These are phyloP conservation scores for Hyposoter didymator DNA, from an alignment of 2,888 invertebrate genomes.

Conservation along the genomic window DNA sequence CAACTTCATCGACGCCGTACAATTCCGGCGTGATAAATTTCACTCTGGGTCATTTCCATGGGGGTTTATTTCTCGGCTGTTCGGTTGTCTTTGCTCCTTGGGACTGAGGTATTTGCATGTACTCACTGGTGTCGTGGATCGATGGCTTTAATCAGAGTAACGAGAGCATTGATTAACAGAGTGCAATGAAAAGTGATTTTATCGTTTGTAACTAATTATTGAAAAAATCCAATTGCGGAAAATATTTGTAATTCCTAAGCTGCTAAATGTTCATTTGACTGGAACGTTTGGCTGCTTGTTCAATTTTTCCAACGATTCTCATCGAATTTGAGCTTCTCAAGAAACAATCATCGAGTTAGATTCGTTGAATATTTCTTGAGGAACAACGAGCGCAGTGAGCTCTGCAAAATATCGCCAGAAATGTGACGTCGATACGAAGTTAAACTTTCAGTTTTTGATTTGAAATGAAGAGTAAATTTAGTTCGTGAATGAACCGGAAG, in stretches of 20 bases:
- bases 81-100: conserved; percentile 72
- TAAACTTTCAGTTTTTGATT: no score
- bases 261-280: no score
- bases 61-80: conserved; percentile 78
- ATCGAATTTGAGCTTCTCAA: no score
- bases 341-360: no score
- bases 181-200: background rate
- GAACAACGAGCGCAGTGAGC: no score
- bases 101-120: conserved; percentile 77
- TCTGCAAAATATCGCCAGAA: no score
- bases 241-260: background rate
- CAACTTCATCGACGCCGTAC: conserved; percentile 77
- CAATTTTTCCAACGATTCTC: no score
- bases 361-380: no score
- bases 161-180: background rate
- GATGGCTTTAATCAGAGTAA: conserved; percentile 71
- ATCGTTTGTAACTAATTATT: conserved; percentile 1
- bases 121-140: conserved; percentile 77
- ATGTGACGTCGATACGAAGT: no score
- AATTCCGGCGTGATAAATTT: conserved; percentile 64
- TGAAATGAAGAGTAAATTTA: background rate
- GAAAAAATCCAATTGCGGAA: background rate
- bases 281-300: no score
- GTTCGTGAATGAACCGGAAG: background rate
- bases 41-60: conserved; percentile 81